Conservation (phyloP, 2,113 vertebrate genomes). For the Xyliphius kryptos region DNA sequence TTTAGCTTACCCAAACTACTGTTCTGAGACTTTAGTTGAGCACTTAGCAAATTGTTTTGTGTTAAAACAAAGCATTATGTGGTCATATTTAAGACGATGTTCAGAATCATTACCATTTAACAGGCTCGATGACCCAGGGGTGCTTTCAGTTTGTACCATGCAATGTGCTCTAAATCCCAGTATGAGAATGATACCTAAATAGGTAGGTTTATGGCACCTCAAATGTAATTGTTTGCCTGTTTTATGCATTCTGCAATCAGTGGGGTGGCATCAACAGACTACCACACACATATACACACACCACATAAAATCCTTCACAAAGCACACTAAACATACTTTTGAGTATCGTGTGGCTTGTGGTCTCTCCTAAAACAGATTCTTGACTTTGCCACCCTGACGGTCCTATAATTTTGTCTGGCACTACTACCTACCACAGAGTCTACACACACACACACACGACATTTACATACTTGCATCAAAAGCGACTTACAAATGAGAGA, state of each 20-base stretch:
- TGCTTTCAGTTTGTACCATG: too few species aligned
- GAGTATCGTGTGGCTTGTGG: constrained; percentile 19
- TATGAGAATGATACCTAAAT: constrained; percentile 23
- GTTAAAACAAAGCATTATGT: background rate
- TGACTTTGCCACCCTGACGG: constrained; percentile 27
- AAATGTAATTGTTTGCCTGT: constrained; percentile 38
- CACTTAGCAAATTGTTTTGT: background rate
- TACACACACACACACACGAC: too few species aligned
- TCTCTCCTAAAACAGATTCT: too few species aligned
- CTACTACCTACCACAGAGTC: constrained; percentile 39
- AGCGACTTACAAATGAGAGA: too few species aligned
- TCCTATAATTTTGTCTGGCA: constrained; percentile 24
- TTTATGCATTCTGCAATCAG: constrained; percentile 34
- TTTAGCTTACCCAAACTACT: background rate
- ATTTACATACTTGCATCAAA: too few species aligned
- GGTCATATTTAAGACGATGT: background rate
- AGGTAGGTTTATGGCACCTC: constrained; percentile 32
- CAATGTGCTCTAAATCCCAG: background rate
- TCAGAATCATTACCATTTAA: background rate
- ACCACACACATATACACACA: constrained; percentile 28
- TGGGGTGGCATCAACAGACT: constrained; percentile 27
- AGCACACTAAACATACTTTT: constrained; percentile 30
- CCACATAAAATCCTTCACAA: constrained; percentile 36
- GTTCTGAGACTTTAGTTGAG: background rate
- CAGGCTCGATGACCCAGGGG: constrained; percentile 3